phyloP scores from a whole-genome alignment of 2,888 invertebrate genomes.

The Nymphalis urticae region DNA sequence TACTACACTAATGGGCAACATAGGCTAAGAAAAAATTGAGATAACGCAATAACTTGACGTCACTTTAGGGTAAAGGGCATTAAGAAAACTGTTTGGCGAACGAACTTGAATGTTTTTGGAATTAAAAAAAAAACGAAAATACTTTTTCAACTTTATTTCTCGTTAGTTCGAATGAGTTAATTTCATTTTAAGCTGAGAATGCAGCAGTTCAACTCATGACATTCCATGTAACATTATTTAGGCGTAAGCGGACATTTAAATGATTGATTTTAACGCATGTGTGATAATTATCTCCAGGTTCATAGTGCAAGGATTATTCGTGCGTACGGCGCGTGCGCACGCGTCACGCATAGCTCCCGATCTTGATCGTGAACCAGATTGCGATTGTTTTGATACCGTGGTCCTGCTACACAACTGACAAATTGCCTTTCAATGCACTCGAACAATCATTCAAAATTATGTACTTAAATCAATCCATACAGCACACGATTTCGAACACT shows the following conservation, averaged over 20 bases:
- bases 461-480: background rate
- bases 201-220: slow-evolving; percentile 7
- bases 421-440: slow-evolving; percentile 32
- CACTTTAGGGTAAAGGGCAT: slow-evolving; percentile 20
- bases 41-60: slow-evolving; percentile 24
- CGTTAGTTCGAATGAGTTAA: background rate
- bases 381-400: slow-evolving; percentile 19
- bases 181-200: background rate
- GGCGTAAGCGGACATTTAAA: slow-evolving; percentile 29
- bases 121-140: too few species aligned
- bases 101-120: background rate
- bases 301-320: slow-evolving; percentile 42
- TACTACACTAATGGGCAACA: slow-evolving; percentile 29
- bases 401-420: slow-evolving; percentile 33
- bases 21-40: slow-evolving; percentile 24
- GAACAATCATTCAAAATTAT: slow-evolving; percentile 24
- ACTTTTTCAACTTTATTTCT: background rate
- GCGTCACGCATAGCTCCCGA: slow-evolving; percentile 37
- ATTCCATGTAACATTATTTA: slow-evolving; percentile 26
- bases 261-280: slow-evolving; percentile 40
- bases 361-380: slow-evolving; percentile 35
- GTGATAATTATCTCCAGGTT: slow-evolving; percentile 43
- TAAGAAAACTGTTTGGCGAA: slow-evolving; percentile 19
- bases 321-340: slow-evolving; percentile 45
- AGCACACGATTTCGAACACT: background rate